phyloP scores from a whole-genome alignment of 2,797 vertebrate genomes.

The Leptodactylus fallax region DNA sequence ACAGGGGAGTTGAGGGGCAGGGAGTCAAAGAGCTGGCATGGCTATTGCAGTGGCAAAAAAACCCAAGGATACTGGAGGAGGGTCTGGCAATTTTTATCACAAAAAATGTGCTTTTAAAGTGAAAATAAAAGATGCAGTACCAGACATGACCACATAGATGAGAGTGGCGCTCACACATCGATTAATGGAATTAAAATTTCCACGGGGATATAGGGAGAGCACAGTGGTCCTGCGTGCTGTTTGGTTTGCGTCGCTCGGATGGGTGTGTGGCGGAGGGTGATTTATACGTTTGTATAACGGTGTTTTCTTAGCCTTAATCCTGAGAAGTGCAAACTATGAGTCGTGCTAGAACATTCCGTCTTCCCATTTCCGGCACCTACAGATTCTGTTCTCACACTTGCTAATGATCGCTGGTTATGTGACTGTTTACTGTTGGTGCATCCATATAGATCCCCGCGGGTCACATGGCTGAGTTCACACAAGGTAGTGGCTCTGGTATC shows the following conservation, averaged over 20 bases:
- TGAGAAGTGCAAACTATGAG: conserved; percentile 45
- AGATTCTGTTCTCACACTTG: conserved; percentile 36
- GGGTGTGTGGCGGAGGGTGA: conserved; percentile 22
- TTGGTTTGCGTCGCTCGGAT: neutral
- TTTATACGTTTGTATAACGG: conserved; percentile 19
- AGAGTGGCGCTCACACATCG: too few species aligned
- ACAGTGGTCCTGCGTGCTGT: neutral
- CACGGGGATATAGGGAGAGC: too few species aligned
- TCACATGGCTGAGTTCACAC: neutral
- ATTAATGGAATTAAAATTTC: too few species aligned
- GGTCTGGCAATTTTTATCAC: too few species aligned
- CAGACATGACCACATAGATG: too few species aligned
- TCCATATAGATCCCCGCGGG: neutral
- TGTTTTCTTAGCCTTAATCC: conserved; percentile 38
- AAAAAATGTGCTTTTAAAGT: too few species aligned
- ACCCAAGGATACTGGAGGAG: too few species aligned
- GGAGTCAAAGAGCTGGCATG: too few species aligned
- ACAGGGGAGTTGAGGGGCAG: too few species aligned
- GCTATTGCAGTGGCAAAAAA: too few species aligned
- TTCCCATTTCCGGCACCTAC: neutral
- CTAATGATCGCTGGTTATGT: neutral
- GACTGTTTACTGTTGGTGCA: neutral
- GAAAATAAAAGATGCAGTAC: too few species aligned
- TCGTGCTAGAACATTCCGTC: conserved; percentile 1
- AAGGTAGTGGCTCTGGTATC: neutral